Percentiles rank a stretch among this genome's conserved stretches.
These are phyloP conservation scores for Stenopsyche tienmushanensis DNA, from an alignment of 1,140 invertebrate genomes.

Conservation along the genomic window DNA sequence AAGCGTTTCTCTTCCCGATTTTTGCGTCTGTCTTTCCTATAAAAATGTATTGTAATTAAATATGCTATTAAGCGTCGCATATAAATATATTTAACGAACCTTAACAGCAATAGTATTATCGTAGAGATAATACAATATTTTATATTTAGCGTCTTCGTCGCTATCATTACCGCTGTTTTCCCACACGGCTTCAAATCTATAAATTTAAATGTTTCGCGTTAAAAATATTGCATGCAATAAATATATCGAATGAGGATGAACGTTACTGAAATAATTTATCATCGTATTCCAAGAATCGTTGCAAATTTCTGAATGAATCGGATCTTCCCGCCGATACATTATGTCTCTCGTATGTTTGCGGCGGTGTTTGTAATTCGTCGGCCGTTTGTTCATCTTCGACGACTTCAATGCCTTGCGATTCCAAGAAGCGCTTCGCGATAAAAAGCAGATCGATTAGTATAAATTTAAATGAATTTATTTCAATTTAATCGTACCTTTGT, in stretches of 20 bases:
- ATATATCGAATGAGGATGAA: no score
- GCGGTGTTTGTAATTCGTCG: conserved; percentile 66
- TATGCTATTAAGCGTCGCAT: background rate
- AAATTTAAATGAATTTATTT: background rate
- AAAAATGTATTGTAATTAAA: conserved; percentile 9
- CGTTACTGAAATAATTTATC: conserved; percentile 70
- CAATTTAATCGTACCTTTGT: conserved; percentile 61
- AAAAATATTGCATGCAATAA: no score
- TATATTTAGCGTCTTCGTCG: conserved; percentile 63
- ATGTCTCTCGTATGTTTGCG: background rate
- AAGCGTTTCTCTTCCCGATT: conserved; percentile 73
- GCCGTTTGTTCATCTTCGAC: conserved; percentile 70
- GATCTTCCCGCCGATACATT: conserved; percentile 3
- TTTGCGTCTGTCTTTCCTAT: conserved; percentile 64
- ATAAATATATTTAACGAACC: no score
- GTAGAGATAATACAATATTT: conserved; percentile 73
- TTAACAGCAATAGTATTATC: conserved; percentile 79
- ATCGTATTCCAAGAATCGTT: conserved; percentile 67
- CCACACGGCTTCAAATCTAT: conserved; percentile 76
- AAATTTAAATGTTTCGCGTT: no score
- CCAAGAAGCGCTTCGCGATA: conserved; percentile 68
- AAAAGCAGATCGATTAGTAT: conserved; percentile 1
- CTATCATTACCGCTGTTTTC: conserved; percentile 67
- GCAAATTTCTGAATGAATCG: background rate
- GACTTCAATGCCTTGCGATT: conserved; percentile 79